Percentiles rank a stretch among this genome's conserved stretches.
Evolutionary conservation across 2,888 invertebrate genomes (phyloP).

Genomic region (Oxystoma pomonae): DNA sequence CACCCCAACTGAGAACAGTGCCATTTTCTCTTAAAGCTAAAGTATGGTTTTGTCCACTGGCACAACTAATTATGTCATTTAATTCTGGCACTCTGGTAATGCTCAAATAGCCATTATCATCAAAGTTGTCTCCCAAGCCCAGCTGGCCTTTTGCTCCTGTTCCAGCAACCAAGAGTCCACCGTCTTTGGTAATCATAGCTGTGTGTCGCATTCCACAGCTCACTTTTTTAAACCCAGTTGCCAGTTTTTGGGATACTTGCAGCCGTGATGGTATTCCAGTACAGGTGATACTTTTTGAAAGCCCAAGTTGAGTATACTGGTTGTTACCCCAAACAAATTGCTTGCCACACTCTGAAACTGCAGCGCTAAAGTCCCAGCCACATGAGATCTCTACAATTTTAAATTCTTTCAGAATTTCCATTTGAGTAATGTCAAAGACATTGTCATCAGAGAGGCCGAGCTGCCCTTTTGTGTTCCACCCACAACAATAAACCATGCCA

Average conservation of each 20-base stretch:
- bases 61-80: slow-evolving; percentile 57
- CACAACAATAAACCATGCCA: slow-evolving; percentile 71
- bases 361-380: slow-evolving; percentile 82
- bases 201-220: slow-evolving; percentile 69
- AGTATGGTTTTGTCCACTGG: slow-evolving; percentile 80
- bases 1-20: slow-evolving; percentile 72
- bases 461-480: slow-evolving; percentile 75
- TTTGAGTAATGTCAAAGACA: slow-evolving; percentile 54
- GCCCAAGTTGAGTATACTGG: slow-evolving; percentile 70
- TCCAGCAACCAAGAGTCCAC: slow-evolving; percentile 61
- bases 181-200: slow-evolving; percentile 59
- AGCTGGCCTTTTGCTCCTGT: slow-evolving; percentile 66
- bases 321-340: slow-evolving; percentile 84
- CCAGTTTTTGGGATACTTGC: slow-evolving; percentile 46
- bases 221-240: slow-evolving; percentile 54
- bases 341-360: slow-evolving; percentile 62
- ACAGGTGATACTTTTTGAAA: slow-evolving; percentile 48
- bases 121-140: slow-evolving; percentile 52
- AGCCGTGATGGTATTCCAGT: slow-evolving; percentile 46
- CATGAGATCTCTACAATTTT: slow-evolving; percentile 61
- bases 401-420: slow-evolving; percentile 55
- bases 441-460: slow-evolving; percentile 56
- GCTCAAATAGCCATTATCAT: slow-evolving; percentile 46
- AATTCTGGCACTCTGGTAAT: slow-evolving; percentile 54
- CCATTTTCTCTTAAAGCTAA: slow-evolving; percentile 56